A percentile compares a stretch with the other conserved stretches of the same genome.
Evolutionary conservation across 2,113 vertebrate species (phyloP).

Genomic region (Dromiciops gliroides): DNA sequence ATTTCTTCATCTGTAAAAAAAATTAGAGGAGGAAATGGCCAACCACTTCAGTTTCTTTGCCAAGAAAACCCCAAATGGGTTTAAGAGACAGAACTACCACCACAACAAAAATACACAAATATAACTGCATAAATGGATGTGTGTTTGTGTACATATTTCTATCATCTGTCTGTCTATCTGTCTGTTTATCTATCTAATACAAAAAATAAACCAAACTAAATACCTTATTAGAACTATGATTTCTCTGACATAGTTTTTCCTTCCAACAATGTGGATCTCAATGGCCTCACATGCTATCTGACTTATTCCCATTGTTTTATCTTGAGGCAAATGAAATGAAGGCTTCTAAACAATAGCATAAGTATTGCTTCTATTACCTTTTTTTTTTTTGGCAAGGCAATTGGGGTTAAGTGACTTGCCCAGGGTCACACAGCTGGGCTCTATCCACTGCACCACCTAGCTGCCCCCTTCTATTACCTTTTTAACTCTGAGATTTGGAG

Average conservation of each 20-base stretch:
- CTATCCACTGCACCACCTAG: no score
- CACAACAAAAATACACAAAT: background rate
- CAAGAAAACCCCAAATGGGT: no score
- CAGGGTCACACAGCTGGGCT: no score
- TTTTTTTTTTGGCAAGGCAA: no score
- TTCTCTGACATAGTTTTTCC: background rate
- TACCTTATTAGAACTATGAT: background rate
- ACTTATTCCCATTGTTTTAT: background rate
- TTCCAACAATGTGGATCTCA: background rate
- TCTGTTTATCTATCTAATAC: background rate
- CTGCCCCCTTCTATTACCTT: no score
- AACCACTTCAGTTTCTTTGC: no score
- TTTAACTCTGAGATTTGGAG: background rate
- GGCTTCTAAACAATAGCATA: background rate
- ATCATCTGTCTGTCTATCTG: background rate
- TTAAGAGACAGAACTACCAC: background rate
- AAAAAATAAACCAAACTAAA: background rate
- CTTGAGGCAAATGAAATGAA: background rate
- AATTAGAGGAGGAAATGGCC: no score
- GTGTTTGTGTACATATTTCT: background rate
- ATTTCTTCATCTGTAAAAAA: no score
- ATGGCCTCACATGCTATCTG: background rate
- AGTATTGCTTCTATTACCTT: background rate
- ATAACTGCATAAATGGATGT: background rate
- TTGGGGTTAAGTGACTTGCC: no score